These are phyloP conservation scores for Vanessa atalanta DNA, from an alignment of 1,140 invertebrate species.

Conservation along the genomic window DNA sequence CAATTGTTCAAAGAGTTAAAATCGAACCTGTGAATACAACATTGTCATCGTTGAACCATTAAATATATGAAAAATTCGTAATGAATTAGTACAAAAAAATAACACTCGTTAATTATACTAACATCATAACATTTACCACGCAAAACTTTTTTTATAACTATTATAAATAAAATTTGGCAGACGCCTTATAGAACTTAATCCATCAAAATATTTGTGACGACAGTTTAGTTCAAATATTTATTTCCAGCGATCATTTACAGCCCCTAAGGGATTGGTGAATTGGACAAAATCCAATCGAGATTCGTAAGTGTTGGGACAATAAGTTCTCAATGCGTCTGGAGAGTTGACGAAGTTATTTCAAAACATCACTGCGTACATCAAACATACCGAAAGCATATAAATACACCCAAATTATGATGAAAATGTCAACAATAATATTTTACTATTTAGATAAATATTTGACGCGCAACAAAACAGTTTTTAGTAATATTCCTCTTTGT, in stretches of 20 bases:
- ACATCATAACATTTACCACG: too few relatives aligned
- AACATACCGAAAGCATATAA: neutral
- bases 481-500: neutral
- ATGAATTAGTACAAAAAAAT: too few relatives aligned
- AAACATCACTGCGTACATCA: constrained; percentile 16
- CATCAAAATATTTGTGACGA: constrained; percentile 12
- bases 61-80: too few relatives aligned
- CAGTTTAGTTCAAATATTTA: constrained; percentile 27
- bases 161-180: neutral
- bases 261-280: constrained; percentile 40
- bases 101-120: too few relatives aligned
- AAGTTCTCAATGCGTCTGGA: constrained; percentile 50
- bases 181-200: neutral
- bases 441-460: too few relatives aligned
- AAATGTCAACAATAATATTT: neutral
- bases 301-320: constrained; percentile 46
- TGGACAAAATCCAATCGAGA: constrained; percentile 53
- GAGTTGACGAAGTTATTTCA: constrained; percentile 27
- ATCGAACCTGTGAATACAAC: too few relatives aligned
- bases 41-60: too few relatives aligned
- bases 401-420: neutral
- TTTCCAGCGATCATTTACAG: constrained; percentile 39
- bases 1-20: too few relatives aligned
- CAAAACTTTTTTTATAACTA: too few relatives aligned
- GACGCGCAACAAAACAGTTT: neutral